Percentiles rank a stretch among this genome's conserved stretches.
Evolutionary conservation across 2,113 vertebrate species (phyloP).

Genomic region (Gracilinanus agilis): DNA sequence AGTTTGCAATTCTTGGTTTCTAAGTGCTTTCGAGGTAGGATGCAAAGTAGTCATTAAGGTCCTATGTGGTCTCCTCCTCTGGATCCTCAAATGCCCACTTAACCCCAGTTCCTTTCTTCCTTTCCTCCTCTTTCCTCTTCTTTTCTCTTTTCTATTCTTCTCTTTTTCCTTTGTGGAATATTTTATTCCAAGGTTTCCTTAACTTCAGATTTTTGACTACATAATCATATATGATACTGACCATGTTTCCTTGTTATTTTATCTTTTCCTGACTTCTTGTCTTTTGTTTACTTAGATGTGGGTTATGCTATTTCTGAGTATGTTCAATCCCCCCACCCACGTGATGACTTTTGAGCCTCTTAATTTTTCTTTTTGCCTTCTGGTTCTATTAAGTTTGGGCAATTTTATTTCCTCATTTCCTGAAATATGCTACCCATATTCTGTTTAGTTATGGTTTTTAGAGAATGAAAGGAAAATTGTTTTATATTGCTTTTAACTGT

Average conservation of each 20-base stretch:
- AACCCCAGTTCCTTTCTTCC: no score
- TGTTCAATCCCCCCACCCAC: not conserved
- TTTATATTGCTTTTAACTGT: no score
- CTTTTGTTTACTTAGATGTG: not conserved
- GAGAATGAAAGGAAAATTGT: not conserved
- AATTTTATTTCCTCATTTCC: not conserved
- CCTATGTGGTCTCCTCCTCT: conserved; percentile 90
- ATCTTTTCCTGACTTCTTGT: not conserved
- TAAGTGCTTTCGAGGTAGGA: conserved; percentile 90
- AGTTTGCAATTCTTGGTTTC: conserved; percentile 87
- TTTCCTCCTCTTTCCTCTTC: no score
- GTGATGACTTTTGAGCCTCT: not conserved
- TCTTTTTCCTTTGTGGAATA: no score
- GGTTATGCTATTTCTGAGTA: not conserved
- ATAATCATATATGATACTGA: no score
- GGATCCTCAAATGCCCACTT: conserved; percentile 70
- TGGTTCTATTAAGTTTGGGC: not conserved
- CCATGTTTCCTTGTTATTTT: no score
- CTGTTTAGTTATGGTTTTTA: not conserved
- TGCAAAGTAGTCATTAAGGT: conserved; percentile 91
- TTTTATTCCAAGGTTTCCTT: no score
- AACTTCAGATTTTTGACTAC: no score
- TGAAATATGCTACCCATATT: not conserved
- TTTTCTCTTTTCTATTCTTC: no score
- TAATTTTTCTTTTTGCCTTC: not conserved